Evolutionary conservation across 2,888 invertebrate genomes (phyloP).

Genomic region (Thysanoteuthis rhombus): DNA sequence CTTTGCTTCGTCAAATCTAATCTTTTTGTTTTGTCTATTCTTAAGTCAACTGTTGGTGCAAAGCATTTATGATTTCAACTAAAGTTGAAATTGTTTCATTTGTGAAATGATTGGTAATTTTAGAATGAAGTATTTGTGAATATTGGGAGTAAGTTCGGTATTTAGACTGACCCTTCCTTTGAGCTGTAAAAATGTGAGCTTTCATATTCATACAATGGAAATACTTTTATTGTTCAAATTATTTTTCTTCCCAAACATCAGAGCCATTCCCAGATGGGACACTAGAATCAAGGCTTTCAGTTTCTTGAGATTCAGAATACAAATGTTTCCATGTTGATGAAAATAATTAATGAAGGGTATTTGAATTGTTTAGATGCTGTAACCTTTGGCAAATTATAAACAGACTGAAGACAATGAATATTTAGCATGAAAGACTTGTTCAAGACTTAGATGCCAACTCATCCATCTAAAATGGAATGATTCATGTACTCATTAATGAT

Average conservation of each 20-base stretch:
- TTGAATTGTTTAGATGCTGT: no score
- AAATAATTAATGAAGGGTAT: no score
- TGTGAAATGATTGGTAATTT: neutral
- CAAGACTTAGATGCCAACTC: no score
- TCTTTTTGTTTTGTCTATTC: neutral
- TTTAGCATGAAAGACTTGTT: no score
- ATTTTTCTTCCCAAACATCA: neutral
- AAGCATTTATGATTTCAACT: neutral
- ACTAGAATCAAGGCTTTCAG: neutral
- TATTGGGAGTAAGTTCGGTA: neutral
- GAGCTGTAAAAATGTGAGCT: no score
- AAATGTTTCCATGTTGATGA: neutral
- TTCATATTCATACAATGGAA: neutral
- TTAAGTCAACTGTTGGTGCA: neutral
- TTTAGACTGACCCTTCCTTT: neutral
- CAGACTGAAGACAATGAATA: no score
- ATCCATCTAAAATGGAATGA: no score
- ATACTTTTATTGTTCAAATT: neutral
- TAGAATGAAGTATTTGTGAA: neutral
- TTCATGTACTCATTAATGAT: no score
- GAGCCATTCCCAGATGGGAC: neutral
- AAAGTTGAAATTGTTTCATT: neutral
- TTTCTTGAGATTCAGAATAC: neutral
- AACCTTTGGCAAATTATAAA: no score
- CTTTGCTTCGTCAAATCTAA: neutral